phyloP scores from a whole-genome alignment of 2,113 vertebrate species.

The Hippocampus abdominalis region DNA sequence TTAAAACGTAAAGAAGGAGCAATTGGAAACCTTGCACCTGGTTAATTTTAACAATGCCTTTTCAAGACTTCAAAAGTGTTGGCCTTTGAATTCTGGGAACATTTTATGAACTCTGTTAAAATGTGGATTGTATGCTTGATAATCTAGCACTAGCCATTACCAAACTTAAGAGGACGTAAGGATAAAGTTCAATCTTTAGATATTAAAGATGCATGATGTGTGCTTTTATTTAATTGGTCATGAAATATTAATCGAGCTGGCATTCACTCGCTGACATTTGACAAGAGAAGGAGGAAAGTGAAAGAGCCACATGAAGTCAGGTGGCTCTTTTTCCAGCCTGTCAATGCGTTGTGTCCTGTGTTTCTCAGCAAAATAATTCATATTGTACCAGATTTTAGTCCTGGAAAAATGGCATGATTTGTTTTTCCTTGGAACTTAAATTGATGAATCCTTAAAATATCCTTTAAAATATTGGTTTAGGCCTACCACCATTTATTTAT shows the following conservation, averaged over 20 bases:
- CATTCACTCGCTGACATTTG: constrained; percentile 70
- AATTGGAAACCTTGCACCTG: not conserved
- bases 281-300: constrained; percentile 38
- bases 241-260: constrained; percentile 72
- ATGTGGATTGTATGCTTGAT: constrained; percentile 11
- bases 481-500: not conserved
- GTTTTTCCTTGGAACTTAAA: constrained; percentile 10
- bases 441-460: too few relatives aligned
- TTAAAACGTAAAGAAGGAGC: not conserved
- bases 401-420: constrained; percentile 20
- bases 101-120: not conserved
- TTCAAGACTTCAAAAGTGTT: not conserved
- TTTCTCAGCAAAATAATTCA: not conserved
- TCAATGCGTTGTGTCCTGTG: constrained; percentile 25
- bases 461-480: not conserved
- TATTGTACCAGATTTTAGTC: not conserved
- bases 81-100: not conserved
- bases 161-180: constrained; percentile 43
- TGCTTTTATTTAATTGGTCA: constrained; percentile 75
- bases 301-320: constrained; percentile 3
- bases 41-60: not conserved
- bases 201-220: constrained; percentile 73
- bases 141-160: constrained; percentile 5
- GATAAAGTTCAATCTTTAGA: constrained; percentile 30
- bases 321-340: constrained; percentile 23